phyloP scores from a whole-genome alignment of 2,797 vertebrate species.

The Vultur gryphus region DNA sequence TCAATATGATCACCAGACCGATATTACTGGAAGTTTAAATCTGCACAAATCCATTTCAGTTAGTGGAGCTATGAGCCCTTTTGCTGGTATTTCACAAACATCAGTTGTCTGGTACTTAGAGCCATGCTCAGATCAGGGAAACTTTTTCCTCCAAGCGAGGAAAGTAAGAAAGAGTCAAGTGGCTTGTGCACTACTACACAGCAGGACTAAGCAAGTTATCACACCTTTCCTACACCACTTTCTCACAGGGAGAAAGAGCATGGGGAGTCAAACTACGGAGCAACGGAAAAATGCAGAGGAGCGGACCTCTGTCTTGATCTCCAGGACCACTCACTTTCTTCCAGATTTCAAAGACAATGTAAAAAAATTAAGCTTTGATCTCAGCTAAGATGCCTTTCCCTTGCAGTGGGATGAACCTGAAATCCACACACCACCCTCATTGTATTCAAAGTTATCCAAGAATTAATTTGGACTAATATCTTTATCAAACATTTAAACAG shows the following conservation, averaged over 20 bases:
- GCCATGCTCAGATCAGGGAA: neutral
- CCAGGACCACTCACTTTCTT: neutral
- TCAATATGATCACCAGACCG: neutral
- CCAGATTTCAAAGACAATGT: neutral
- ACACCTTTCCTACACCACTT: neutral
- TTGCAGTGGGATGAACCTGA: neutral
- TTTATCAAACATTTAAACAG: neutral
- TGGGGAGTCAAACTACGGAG: neutral
- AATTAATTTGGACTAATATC: neutral
- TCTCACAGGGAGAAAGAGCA: neutral
- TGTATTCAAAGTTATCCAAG: neutral
- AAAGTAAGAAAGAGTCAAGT: neutral
- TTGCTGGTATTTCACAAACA: neutral
- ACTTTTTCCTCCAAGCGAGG: neutral
- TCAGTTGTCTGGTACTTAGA: neutral
- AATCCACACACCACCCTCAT: neutral
- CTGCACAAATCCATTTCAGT: neutral
- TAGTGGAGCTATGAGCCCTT: neutral
- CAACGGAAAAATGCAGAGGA: neutral
- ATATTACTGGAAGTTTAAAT: neutral
- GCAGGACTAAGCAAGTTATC: neutral
- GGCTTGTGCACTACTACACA: neutral
- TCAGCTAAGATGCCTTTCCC: neutral
- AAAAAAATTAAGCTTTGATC: neutral
- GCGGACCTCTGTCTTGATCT: neutral